phyloP scores from a whole-genome alignment of 2,888 invertebrate genomes.

The Latrodectus hesperus region DNA sequence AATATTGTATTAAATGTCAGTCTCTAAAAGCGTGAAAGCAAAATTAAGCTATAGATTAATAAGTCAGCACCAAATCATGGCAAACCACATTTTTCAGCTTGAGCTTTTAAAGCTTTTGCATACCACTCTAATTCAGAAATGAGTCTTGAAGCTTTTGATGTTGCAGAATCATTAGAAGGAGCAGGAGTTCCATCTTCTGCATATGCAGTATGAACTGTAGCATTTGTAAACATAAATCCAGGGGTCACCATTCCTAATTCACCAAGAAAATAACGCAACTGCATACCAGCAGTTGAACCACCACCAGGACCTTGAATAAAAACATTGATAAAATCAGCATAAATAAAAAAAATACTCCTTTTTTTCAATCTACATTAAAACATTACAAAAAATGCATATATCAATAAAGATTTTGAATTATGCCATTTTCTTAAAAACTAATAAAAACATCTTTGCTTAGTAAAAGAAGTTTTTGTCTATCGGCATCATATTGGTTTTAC shows the following conservation, averaged over 20 bases:
- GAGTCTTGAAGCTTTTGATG: slow-evolving; percentile 72
- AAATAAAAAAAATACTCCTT: too few species aligned
- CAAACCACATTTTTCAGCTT: slow-evolving; percentile 49
- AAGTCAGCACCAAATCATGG: slow-evolving; percentile 11
- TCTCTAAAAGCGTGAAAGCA: too few species aligned
- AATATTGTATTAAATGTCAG: too few species aligned
- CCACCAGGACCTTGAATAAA: slow-evolving; percentile 74
- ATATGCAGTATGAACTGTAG: slow-evolving; percentile 73
- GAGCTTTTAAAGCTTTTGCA: slow-evolving; percentile 74
- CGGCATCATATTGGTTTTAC: too few species aligned
- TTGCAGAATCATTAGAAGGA: slow-evolving; percentile 73
- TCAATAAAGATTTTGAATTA: too few species aligned
- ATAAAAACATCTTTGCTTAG: too few species aligned
- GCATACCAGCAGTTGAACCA: slow-evolving; percentile 75
- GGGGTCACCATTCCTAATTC: slow-evolving; percentile 75
- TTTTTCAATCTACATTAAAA: too few species aligned
- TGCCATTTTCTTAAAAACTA: too few species aligned
- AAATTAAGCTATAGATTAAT: too few species aligned
- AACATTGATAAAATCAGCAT: neutral
- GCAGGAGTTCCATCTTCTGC: slow-evolving; percentile 73
- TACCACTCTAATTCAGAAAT: slow-evolving; percentile 76
- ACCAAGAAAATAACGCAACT: slow-evolving; percentile 73
- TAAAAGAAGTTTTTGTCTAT: too few species aligned
- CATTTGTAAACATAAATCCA: slow-evolving; percentile 74
- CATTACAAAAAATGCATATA: too few species aligned